Percentiles rank a stretch among this genome's conserved stretches.
Conservation (phyloP, 92 coral and sea anemone genomes). For the Pocillopora grandis region DNA sequence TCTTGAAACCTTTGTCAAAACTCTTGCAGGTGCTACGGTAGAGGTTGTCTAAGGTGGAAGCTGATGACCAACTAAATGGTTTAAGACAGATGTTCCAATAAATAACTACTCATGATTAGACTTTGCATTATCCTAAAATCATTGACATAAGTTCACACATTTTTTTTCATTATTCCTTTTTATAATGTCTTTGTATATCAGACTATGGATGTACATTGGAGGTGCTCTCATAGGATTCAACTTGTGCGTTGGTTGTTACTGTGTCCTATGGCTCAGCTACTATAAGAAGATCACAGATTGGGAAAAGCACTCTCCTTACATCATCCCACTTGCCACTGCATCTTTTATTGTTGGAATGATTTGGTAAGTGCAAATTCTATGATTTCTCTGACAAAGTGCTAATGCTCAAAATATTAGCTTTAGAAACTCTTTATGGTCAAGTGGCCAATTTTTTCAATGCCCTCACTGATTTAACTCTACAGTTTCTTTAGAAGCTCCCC, state of each 20-base stretch:
- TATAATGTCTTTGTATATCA: constrained; percentile 17
- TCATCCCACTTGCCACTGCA: constrained; percentile 90
- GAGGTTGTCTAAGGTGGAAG: too few relatives aligned
- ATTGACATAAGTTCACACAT: neutral
- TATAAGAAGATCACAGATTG: constrained; percentile 78
- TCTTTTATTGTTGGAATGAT: constrained; percentile 89
- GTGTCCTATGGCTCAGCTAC: constrained; percentile 88
- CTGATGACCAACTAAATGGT: too few relatives aligned
- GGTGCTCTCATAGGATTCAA: constrained; percentile 77
- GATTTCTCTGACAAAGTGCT: neutral
- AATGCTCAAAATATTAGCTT: neutral
- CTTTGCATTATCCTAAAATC: too few relatives aligned
- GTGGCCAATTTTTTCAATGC: neutral
- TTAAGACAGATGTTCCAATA: too few relatives aligned
- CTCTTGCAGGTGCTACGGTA: too few relatives aligned
- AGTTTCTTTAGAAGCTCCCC: too few relatives aligned
- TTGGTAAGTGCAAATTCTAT: constrained; percentile 63
- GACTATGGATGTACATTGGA: constrained; percentile 89
- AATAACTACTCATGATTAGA: too few relatives aligned
- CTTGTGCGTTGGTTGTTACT: constrained; percentile 77
- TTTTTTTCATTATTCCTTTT: neutral
- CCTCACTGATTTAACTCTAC: too few relatives aligned
- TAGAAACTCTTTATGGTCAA: neutral
- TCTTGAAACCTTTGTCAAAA: too few relatives aligned
- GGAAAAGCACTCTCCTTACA: constrained; percentile 80